phyloP scores from a whole-genome alignment of 2,113 vertebrate genomes.

The Amphiprion ocellaris region DNA sequence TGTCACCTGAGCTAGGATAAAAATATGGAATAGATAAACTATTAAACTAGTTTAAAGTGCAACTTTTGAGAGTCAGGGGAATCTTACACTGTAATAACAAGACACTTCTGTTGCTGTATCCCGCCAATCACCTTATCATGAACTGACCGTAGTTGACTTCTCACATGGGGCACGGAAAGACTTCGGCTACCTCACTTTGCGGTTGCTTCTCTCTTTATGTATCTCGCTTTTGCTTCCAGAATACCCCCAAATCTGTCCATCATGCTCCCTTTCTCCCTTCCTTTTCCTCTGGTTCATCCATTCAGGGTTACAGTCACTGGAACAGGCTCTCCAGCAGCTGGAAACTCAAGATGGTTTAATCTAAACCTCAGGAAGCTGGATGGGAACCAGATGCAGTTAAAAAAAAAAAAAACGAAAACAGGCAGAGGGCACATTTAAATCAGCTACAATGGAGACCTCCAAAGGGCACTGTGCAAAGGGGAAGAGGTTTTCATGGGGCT shows the following conservation, averaged over 20 bases:
- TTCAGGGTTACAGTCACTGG: conserved; percentile 63
- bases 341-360: conserved; percentile 68
- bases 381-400: conserved; percentile 69
- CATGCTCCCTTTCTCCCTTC: conserved; percentile 14
- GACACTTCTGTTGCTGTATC: background rate
- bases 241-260: conserved; percentile 35
- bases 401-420: conserved; percentile 9
- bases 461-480: conserved; percentile 37
- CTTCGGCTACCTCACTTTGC: conserved; percentile 17
- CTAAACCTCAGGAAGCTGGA: conserved; percentile 69
- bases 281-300: conserved; percentile 62
- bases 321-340: conserved; percentile 65
- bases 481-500: conserved; percentile 28
- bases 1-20: background rate
- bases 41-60: background rate
- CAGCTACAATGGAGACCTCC: conserved; percentile 37
- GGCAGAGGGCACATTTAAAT: conserved; percentile 52
- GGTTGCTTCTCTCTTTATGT: conserved; percentile 10
- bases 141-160: background rate
- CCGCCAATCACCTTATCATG: conserved; percentile 22
- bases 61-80: no score
- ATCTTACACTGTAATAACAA: background rate
- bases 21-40: background rate
- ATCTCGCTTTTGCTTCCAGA: conserved; percentile 23
- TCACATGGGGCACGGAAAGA: conserved; percentile 2